Percentiles rank a stretch among this genome's conserved stretches.
phyloP scores from a whole-genome alignment of 1,140 invertebrate genomes.

The Drosophila busckii region DNA sequence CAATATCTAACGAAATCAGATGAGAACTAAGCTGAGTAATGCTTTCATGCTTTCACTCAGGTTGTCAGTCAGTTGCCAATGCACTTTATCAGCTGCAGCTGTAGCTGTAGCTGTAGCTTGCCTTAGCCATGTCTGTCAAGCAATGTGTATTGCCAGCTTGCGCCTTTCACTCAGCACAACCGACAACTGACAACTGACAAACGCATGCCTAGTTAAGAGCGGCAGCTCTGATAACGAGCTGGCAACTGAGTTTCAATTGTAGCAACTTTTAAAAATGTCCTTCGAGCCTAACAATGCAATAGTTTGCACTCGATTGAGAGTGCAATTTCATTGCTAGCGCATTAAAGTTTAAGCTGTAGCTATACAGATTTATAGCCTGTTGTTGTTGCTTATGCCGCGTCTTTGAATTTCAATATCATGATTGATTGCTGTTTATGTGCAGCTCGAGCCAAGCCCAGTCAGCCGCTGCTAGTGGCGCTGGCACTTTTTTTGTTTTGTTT shows the following conservation, averaged over 20 bases:
- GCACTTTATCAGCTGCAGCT: constrained; percentile 36
- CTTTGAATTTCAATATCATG: constrained; percentile 17
- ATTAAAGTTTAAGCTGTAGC: no score
- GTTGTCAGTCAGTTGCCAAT: constrained; percentile 18
- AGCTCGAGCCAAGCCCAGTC: constrained; percentile 15
- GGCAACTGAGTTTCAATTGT: constrained; percentile 18
- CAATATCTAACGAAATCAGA: no score
- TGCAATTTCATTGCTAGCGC: no score
- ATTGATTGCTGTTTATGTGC: constrained; percentile 66
- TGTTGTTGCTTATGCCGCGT: constrained; percentile 14
- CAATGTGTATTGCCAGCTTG: constrained; percentile 33
- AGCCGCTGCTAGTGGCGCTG: no score
- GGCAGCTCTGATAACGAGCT: constrained; percentile 43
- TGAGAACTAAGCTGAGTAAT: constrained; percentile 7
- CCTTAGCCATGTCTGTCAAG: constrained; percentile 4
- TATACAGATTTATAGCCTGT: constrained; percentile 3
- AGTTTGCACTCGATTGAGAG: no score
- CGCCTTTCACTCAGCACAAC: constrained; percentile 60
- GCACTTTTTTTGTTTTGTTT: no score
- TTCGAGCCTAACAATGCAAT: no score
- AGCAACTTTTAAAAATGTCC: no score
- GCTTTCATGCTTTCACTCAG: constrained; percentile 9
- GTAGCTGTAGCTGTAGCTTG: background rate
- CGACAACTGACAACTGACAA: constrained; percentile 70
- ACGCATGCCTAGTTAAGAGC: constrained; percentile 28